A percentile compares a stretch with the other conserved stretches of the same genome.
These are phyloP conservation scores for Gnathonemus echidnorhynchus DNA, from an alignment of 2,113 vertebrate genomes.

Conservation along the genomic window DNA sequence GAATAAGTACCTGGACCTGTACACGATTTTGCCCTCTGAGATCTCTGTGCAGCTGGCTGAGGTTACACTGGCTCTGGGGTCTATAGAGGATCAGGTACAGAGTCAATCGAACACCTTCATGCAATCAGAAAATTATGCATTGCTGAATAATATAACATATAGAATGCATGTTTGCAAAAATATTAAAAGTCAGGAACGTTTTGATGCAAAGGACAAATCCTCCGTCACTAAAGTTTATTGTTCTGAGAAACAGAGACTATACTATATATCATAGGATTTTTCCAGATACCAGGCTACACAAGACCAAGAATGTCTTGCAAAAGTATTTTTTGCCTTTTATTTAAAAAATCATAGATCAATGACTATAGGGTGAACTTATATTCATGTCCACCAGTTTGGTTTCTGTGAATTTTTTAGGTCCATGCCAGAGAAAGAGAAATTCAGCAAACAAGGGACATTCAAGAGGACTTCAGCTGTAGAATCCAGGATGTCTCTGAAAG, in stretches of 20 bases:
- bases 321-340: not conserved
- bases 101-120: not conserved
- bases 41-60: slow-evolving; percentile 83
- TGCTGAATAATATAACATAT: not conserved
- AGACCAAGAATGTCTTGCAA: not conserved
- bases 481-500: slow-evolving; percentile 73
- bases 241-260: not conserved
- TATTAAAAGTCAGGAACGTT: not conserved
- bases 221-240: not conserved
- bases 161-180: not conserved
- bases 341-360: not conserved
- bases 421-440: slow-evolving; percentile 79
- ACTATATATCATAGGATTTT: not conserved
- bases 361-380: not conserved
- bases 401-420: slow-evolving; percentile 57
- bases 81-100: slow-evolving; percentile 79
- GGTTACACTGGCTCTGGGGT: slow-evolving; percentile 71
- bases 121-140: not conserved
- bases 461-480: slow-evolving; percentile 72
- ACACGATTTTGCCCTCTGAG: slow-evolving; percentile 78
- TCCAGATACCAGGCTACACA: not conserved
- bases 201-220: not conserved
- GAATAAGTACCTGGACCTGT: slow-evolving; percentile 84
- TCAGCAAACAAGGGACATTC: slow-evolving; percentile 69
- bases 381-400: not conserved